Evolutionary conservation across 2,113 vertebrate species (phyloP), one percentile per base, ranked within the genome.

Genomic region (Cairina moschata): DNA sequence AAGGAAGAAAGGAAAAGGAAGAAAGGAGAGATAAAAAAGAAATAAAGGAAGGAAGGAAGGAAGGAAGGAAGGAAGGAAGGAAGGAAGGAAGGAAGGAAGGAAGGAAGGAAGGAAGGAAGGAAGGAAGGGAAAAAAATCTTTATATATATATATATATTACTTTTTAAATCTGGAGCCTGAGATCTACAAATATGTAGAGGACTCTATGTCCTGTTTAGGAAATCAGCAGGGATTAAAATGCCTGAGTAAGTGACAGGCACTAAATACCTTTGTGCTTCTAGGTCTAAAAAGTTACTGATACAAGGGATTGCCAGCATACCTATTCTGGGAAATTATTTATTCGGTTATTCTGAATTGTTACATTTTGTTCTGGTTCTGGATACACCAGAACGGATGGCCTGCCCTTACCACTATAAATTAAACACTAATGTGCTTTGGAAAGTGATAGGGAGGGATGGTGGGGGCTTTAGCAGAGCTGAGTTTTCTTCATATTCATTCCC

Each of bases 221-320:
- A 88, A 86, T 36, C 67, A 81, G 22, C 25, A 71, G 28, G 65
- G 40, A 86, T 91, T 92, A 81, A 95, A 94, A 91, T 65, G 16
- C 22, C 65, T 52, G 25, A 72, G 12, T 40, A 86, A 86, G n/a
- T 60, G 76, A 71, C 31, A 75, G 29, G 28, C 55, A 56, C 11
- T 26, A 74, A 91, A 15, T 17, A 90, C 26, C 5, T 46, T 90
- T 80, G 76, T 81, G 25, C 36, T 92, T 13, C 40, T 75, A 29
- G 31, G 36, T 31, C 83, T 93, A 88, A 86, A 73, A 86, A 42
- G 22, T 4, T 40, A 55, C 59, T 88, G 75, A 71, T 86, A 86
- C 20, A 86, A 48, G 28, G 28, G 46, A 80, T 18, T 93, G 55
- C 17, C n/a, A 80, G 31, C 22, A 81, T 65, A 63, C 13, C 52